Conservation (phyloP, 2,113 vertebrate genomes). For the Mugil cephalus region DNA sequence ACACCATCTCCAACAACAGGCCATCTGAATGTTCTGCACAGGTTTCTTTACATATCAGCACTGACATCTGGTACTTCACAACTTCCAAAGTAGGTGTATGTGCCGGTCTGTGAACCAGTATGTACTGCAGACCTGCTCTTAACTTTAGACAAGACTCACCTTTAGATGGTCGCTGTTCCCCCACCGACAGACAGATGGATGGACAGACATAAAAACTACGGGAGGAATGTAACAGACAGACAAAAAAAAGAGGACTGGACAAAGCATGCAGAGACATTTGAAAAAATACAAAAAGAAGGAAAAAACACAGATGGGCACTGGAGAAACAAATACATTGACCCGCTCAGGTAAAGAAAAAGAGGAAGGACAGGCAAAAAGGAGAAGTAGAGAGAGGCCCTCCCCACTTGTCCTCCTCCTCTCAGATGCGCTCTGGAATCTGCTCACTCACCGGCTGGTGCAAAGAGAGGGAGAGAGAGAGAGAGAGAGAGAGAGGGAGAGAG, state of each 20-base stretch:
- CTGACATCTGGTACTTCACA: conserved; percentile 1
- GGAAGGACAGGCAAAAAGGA: conserved; percentile 38
- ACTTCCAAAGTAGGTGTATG: conserved; percentile 11
- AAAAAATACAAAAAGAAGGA: conserved; percentile 4
- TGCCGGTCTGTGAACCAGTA: neutral
- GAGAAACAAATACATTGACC: conserved; percentile 19
- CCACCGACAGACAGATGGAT: conserved; percentile 36
- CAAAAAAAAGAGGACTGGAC: conserved; percentile 9
- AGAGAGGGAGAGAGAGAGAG: conserved; percentile 41
- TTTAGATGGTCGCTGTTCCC: conserved; percentile 49
- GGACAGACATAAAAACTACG: conserved; percentile 21
- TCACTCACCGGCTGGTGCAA: conserved; percentile 78
- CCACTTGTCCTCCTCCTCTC: conserved; percentile 63
- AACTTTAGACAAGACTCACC: conserved; percentile 74
- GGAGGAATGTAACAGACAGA: conserved; percentile 19
- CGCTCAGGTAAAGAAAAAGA: conserved; percentile 28
- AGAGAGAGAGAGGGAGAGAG: neutral
- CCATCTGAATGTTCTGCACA: neutral
- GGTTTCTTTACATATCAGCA: conserved; percentile 11
- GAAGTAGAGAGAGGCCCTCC: conserved; percentile 56
- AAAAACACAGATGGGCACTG: neutral
- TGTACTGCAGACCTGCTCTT: conserved; percentile 20
- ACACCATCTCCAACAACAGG: conserved; percentile 10
- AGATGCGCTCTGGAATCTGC: conserved; percentile 74
- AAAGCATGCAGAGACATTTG: conserved; percentile 15